Evolutionary conservation across 2,888 invertebrate genomes (phyloP).

Genomic region (Petrolisthes manimaculis): DNA sequence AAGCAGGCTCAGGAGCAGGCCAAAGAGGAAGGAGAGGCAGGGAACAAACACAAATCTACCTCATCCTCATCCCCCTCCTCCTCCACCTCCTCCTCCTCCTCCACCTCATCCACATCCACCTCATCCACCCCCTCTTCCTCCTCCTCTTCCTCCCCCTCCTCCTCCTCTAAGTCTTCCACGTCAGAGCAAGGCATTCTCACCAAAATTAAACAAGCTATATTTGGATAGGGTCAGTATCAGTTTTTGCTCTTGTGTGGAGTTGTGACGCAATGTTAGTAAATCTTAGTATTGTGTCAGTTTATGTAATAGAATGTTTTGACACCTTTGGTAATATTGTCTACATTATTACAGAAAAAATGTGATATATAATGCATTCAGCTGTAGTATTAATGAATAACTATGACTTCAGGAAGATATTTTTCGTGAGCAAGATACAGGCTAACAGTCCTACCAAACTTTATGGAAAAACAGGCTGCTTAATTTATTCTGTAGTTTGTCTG

Average conservation of each 20-base stretch:
- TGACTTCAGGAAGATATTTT: too few relatives aligned
- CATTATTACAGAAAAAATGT: too few relatives aligned
- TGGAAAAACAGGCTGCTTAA: too few relatives aligned
- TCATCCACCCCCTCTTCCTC: not conserved
- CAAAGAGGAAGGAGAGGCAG: conserved; percentile 1
- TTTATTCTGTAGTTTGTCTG: too few relatives aligned
- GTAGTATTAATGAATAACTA: too few relatives aligned
- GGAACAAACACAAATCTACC: not conserved
- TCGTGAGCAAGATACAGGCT: too few relatives aligned
- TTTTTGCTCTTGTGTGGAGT: not conserved
- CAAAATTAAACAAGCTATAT: conserved; percentile 8
- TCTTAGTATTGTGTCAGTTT: too few relatives aligned
- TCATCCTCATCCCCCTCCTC: not conserved
- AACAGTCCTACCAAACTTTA: too few relatives aligned
- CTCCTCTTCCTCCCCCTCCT: not conserved
- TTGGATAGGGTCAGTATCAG: conserved; percentile 6
- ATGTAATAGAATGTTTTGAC: too few relatives aligned
- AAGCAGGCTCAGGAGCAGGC: conserved; percentile 16
- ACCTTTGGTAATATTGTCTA: too few relatives aligned
- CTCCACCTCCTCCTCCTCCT: not conserved
- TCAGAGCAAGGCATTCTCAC: conserved; percentile 6
- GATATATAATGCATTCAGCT: too few relatives aligned
- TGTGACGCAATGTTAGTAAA: too few relatives aligned
- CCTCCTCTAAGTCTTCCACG: not conserved
- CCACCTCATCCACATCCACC: not conserved